Evolutionary conservation across 2,888 invertebrate genomes (phyloP).

Genomic region (Cryptophagus acutangulus): DNA sequence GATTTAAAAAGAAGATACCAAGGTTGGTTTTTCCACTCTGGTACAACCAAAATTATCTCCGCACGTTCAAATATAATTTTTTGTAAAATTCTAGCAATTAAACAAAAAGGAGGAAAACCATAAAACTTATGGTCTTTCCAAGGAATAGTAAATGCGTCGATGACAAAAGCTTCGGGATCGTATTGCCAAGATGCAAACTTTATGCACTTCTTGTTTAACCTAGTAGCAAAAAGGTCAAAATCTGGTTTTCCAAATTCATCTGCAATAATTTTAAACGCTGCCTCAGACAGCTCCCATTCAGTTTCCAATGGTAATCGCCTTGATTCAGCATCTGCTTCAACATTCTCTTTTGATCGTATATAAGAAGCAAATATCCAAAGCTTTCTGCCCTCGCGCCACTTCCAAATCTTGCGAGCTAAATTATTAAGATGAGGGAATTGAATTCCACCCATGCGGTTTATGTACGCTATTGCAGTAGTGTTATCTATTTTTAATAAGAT

Average conservation of each 20-base stretch:
- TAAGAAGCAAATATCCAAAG: conserved; percentile 23
- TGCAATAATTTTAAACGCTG: conserved; percentile 12
- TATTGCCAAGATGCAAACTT: conserved; percentile 19
- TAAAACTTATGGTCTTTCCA: conserved; percentile 25
- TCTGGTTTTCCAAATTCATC: conserved; percentile 11
- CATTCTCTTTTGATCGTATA: conserved; percentile 22
- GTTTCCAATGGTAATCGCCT: conserved; percentile 11
- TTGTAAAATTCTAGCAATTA: conserved; percentile 26
- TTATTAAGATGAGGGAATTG: conserved; percentile 21
- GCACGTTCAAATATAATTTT: conserved; percentile 31
- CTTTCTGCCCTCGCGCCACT: conserved; percentile 22
- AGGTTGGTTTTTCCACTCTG: conserved; percentile 29
- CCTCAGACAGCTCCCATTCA: conserved; percentile 17
- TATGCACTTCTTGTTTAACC: conserved; percentile 19
- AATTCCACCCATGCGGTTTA: conserved; percentile 23
- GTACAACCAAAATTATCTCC: conserved; percentile 28
- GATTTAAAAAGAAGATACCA: conserved; percentile 29
- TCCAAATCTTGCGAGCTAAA: conserved; percentile 24
- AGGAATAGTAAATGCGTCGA: conserved; percentile 23
- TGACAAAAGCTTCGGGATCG: conserved; percentile 18
- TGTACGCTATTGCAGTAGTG: conserved; percentile 21
- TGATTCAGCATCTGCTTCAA: conserved; percentile 20
- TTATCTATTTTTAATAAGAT: conserved; percentile 17
- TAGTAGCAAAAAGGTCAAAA: conserved; percentile 20
- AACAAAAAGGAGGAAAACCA: conserved; percentile 20